Percentiles rank a stretch among this genome's conserved stretches.
These are phyloP conservation scores for Cryptomyrus ogoouensis DNA, from an alignment of 2,113 vertebrate species.

Conservation along the genomic window DNA sequence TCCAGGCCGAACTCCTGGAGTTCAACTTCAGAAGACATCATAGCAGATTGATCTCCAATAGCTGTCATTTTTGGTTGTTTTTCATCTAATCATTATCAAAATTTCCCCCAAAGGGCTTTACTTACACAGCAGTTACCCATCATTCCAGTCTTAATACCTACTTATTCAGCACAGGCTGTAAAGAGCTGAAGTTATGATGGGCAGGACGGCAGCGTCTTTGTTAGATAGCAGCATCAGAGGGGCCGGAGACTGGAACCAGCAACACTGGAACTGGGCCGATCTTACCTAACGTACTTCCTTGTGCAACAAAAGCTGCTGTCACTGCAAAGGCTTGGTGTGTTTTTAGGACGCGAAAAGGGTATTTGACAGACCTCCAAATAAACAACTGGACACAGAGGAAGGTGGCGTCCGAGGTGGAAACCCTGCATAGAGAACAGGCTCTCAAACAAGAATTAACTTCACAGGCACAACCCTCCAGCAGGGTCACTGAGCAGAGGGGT, in stretches of 20 bases:
- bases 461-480: not conserved
- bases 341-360: not conserved
- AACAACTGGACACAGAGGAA: not conserved
- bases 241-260: not conserved
- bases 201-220: not conserved
- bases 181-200: not conserved
- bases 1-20: not conserved
- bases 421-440: not conserved
- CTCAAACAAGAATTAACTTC: not conserved
- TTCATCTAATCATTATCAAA: not conserved
- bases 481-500: not conserved
- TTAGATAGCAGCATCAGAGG: not conserved
- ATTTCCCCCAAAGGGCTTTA: not conserved
- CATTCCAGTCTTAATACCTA: not conserved
- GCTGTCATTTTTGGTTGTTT: not conserved
- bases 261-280: not conserved
- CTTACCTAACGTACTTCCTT: not conserved
- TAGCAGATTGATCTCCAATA: not conserved
- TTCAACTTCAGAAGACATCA: not conserved
- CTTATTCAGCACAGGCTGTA: not conserved
- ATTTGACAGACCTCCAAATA: not conserved
- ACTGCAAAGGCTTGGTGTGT: not conserved
- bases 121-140: not conserved
- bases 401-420: not conserved
- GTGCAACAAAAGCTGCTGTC: not conserved